Base-by-base conservation (phyloP, 1,140 invertebrate species). In the Rhizoglyphus robini region DNA sequence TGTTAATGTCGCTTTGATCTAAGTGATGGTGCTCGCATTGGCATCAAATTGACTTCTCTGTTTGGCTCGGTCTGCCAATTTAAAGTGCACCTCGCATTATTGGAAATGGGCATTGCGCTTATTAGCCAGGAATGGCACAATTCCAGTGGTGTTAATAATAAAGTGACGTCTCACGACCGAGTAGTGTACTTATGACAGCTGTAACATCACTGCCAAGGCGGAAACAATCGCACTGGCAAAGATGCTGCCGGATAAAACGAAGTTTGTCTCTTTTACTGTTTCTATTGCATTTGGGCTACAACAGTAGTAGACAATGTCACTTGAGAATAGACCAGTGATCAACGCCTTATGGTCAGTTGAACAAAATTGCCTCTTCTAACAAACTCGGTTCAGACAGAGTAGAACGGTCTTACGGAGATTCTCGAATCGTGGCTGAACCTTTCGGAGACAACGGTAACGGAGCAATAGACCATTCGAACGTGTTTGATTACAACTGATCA, bases 211-310 rank as follows among this genome's bases (percentile, higher is more conserved):
- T 11, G 8, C 36, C 8, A 18, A 18, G 8, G 8, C 36, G 36
- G 36, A 11, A 8, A 41, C n/a, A n/a, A n/a, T n/a, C n/a, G n/a
- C n/a, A 46, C 41, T 23, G 41, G 41, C 20, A 5, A 23, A 54
- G 51, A 54, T 54, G 51, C 51, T 23, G 15, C 23, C 51, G 51
- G 51, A 54, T 54, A 54, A 54, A 54, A 11, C 20, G 51, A 11
- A 23, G 23, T 23, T 32, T 54, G 51, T 11, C 51, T 11, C 51
- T 54, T 54, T 54, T 54, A 54, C 23, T 54, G 51, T 54, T 54
- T 54, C 51, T 27, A 8, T 41, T 18, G 8, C 36, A 8, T 41
- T 11, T 54, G 51, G 51, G 23, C 23, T 54, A 54, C 23, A 15
- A 15, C 15, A 46, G 51, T 5, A 25, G 23, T 5, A 23, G 20